Percentiles rank a stretch among this genome's conserved stretches.
Evolutionary conservation across 64 coral and sea anemone genomes (phyloP).

Genomic region (Pocillopora damicornis): DNA sequence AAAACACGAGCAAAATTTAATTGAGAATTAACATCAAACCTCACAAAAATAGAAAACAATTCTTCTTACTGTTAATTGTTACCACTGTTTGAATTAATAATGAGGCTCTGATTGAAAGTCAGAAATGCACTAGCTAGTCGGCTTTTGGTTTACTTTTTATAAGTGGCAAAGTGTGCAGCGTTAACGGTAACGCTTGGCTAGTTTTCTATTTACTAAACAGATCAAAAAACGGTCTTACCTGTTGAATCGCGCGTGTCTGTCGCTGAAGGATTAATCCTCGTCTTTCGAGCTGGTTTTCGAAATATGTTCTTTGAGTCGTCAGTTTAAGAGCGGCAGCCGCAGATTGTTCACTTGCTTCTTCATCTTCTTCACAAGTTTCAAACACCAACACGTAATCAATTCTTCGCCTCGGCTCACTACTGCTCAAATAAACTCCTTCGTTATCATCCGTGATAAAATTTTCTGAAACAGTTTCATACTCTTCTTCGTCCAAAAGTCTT

Average conservation of each 20-base stretch:
- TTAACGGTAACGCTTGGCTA: too few relatives aligned
- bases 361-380: constrained; percentile 10
- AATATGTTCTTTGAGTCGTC: neutral
- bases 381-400: constrained; percentile 24
- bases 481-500: neutral
- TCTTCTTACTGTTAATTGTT: too few relatives aligned
- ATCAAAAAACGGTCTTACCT: neutral
- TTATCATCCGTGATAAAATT: neutral
- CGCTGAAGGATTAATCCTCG: constrained; percentile 4
- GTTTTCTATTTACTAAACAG: neutral
- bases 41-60: too few relatives aligned
- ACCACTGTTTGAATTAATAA: too few relatives aligned
- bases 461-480: neutral
- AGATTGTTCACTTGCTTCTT: neutral
- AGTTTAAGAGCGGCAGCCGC: neutral
- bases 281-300: constrained; percentile 19
- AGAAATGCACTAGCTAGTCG: too few relatives aligned
- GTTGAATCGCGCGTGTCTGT: neutral
- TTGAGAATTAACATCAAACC: too few relatives aligned
- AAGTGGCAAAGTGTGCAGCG: too few relatives aligned
- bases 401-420: neutral
- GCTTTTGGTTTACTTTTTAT: too few relatives aligned
- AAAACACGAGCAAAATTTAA: too few relatives aligned
- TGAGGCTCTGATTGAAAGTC: too few relatives aligned
- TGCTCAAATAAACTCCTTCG: neutral